These are phyloP conservation scores for Eriosoma lanigerum DNA, from an alignment of 1,140 invertebrate species.

Conservation along the genomic window DNA sequence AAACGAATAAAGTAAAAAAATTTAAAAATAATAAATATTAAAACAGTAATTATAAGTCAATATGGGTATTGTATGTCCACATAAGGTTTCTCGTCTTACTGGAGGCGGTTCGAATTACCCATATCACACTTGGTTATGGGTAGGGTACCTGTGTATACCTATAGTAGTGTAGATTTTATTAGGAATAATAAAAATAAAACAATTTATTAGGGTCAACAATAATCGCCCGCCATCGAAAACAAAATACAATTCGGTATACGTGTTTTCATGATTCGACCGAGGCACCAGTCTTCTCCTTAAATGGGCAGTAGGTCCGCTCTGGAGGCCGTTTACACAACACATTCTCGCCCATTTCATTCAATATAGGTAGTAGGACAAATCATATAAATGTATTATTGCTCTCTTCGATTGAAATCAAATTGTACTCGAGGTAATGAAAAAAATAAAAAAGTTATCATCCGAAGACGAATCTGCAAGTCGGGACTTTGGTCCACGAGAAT, in stretches of 20 bases:
- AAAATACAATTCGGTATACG: constrained; percentile 37
- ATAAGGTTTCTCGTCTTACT: constrained; percentile 28
- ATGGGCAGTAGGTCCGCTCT: constrained; percentile 38
- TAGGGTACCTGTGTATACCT: not conserved
- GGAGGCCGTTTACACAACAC: constrained; percentile 42
- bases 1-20: not conserved
- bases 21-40: not conserved
- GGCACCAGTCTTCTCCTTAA: constrained; percentile 48
- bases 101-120: constrained; percentile 32
- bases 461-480: constrained; percentile 3
- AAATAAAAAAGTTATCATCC: not conserved
- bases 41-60: not conserved
- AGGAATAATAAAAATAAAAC: constrained; percentile 17
- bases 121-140: not conserved
- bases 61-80: not conserved
- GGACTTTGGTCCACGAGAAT: not conserved
- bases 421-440: not conserved
- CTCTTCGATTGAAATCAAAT: not conserved
- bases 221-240: constrained; percentile 9
- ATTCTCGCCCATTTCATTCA: constrained; percentile 42
- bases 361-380: constrained; percentile 30
- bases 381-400: not conserved
- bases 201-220: constrained; percentile 49
- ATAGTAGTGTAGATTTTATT: not conserved
- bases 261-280: constrained; percentile 22